These are phyloP conservation scores for Ceyx melanurus DNA, from an alignment of 2,113 vertebrate species.

Conservation along the genomic window DNA sequence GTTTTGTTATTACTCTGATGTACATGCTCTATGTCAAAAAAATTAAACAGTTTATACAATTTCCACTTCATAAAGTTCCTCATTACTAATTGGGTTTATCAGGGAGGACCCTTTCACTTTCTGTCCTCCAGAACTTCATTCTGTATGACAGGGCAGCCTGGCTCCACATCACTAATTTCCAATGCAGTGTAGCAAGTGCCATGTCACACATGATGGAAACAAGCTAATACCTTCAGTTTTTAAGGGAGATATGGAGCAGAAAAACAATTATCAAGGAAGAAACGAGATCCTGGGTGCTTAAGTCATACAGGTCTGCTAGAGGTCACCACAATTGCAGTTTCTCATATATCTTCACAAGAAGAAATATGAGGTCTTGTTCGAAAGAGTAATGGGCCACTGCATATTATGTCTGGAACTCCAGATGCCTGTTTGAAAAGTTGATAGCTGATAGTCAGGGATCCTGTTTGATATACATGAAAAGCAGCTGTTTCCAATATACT, in stretches of 20 bases:
- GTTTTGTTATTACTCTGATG: background rate
- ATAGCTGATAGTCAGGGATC: conserved; percentile 22
- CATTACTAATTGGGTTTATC: background rate
- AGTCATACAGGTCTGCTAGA: conserved; percentile 19
- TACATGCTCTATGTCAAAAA: background rate
- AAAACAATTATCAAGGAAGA: conserved; percentile 53
- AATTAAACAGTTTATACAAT: background rate
- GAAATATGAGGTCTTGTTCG: conserved; percentile 39
- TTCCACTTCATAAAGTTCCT: background rate
- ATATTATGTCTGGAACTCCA: background rate
- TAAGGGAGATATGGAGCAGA: conserved; percentile 20
- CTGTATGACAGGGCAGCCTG: background rate
- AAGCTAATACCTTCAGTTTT: conserved; percentile 41
- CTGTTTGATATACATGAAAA: conserved; percentile 10
- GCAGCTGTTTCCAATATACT: conserved; percentile 2
- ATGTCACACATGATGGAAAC: conserved; percentile 28
- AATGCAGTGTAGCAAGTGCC: background rate
- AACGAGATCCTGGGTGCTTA: conserved; percentile 39
- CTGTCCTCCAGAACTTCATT: background rate
- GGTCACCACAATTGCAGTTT: conserved; percentile 33
- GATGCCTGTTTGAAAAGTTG: background rate
- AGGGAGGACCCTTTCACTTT: background rate
- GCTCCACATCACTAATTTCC: background rate
- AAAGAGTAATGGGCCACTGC: background rate
- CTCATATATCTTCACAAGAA: conserved; percentile 25